Base-by-base conservation (phyloP, 2,797 vertebrate species). In the Oreochromis grahami region DNA sequence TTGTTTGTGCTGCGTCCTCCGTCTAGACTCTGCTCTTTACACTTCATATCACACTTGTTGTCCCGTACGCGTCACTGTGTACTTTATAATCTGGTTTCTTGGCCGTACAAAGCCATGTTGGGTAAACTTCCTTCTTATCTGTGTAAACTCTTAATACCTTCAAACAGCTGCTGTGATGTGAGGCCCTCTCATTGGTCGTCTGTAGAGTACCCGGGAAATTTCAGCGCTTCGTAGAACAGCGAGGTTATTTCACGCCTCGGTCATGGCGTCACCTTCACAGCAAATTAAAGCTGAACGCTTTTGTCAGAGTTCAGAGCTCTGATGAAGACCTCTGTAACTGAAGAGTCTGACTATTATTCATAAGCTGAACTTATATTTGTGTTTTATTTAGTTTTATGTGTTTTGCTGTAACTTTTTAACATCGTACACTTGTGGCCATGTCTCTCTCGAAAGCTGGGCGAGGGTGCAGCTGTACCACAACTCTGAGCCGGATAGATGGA, bases 281-380 rank as follows among this genome's bases (percentile, higher is more conserved):
- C 3, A 68, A 41, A 21, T 68, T 0, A 68, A 41, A 41, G 63
- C 36, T 15, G 1, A 68, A 24, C 2, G 17, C 32, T 63, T 63
- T 0, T n/a, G 32, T 8, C 58, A 24, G 50, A 51, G 50, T n/a
- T 51, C 50, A 51, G 63, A 41, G 63, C n/a, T 14, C 5, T 68
- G n/a, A 63, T 2, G 11, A 38, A 63, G 1, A 60, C 58, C 7
- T 60, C 58, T 60, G 58, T 34, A 19, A 1, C 1, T 63, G 58
- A 1, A 0, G 0, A n/a, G n/a, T 15, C 7, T 10, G 38, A 43
- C n/a, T 24, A 0, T 24, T 43, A 9, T 6, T 68, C 36, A 26
- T 26, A 26, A 24, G 58, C 60, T 21, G 34, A 17, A 60, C 56
- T 34, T 34, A 0, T 34, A 63, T 63, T 36, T 38, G 12, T 13